These are phyloP conservation scores for Rhogogaster chlorosoma DNA, from an alignment of 2,888 invertebrate genomes.

Conservation along the genomic window DNA sequence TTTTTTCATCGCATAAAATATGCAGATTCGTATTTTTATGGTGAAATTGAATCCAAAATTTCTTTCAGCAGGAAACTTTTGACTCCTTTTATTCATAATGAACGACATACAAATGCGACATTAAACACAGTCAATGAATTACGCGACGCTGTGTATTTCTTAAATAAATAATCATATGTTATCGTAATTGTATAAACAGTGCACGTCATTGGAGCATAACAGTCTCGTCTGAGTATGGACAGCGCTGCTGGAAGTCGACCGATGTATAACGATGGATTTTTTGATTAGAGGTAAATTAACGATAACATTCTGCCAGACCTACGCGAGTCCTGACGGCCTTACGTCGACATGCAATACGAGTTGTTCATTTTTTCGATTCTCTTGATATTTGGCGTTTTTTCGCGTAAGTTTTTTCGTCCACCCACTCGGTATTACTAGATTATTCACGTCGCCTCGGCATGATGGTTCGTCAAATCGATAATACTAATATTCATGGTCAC, in stretches of 20 bases:
- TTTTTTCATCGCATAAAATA: neutral
- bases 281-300: neutral
- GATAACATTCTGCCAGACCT: neutral
- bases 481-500: neutral
- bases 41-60: neutral
- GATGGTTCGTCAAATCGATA: neutral
- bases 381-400: neutral
- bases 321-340: neutral
- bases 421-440: neutral
- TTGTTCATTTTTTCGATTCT: neutral
- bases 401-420: slow-evolving; percentile 10
- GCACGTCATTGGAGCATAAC: neutral
- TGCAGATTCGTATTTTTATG: neutral
- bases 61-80: neutral
- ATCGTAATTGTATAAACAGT: slow-evolving; percentile 31
- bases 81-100: neutral
- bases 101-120: neutral
- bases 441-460: neutral
- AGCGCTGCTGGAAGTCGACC: neutral
- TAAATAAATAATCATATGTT: neutral
- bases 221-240: neutral
- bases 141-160: neutral
- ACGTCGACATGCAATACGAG: slow-evolving; percentile 14
- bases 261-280: neutral
- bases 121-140: neutral